Evolutionary conservation across 2,113 vertebrate species (phyloP), one percentile per base, ranked within the genome.

Genomic region (Antigone vipio): DNA sequence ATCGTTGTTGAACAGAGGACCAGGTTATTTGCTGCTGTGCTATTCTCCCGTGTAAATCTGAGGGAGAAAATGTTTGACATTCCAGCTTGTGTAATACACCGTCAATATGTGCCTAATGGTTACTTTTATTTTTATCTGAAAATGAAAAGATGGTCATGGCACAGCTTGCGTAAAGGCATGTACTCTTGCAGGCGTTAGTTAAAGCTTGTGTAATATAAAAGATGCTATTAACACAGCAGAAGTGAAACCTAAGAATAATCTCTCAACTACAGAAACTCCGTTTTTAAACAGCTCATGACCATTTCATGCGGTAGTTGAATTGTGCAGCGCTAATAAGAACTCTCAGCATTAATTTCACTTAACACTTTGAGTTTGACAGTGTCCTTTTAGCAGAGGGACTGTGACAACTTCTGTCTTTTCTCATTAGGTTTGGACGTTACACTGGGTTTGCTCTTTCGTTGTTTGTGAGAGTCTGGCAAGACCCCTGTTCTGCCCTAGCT

Each of bases 11-110:
- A 96, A 88, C 94, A 95, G 96, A 97, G 96, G 87, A 95, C 81
- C 81, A 47, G 85, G 96, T 96, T 95, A 66, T 96, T 97, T 98
- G 97, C 97, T 98, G 98, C 97, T 98, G 96, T 97, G 96, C 97
- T 97, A 34, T 97, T 98, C 95, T 97, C 94, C 91, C 97, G 72
- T 97, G 95, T 96, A 96, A 97, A 95, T 97, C 92, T 94, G 88
- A 95, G 94, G 95, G 91, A 97, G 94, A 93, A 97, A 93, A 95
- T 26, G 63, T 94, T 93, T 89, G 92, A 84, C 72, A 66, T 97
- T 98, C 95, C 40, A 95, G 97, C 94, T 96, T 69, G 78, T 97
- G 90, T 97, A 93, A 86, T 56, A 95, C 84, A 96, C 53, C 77
- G 96, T 97, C 89, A 91, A 71, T 96, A 95, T 83, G 97, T 98